phyloP scores from a whole-genome alignment of 2,888 invertebrate species.

The Gortyna flavago region DNA sequence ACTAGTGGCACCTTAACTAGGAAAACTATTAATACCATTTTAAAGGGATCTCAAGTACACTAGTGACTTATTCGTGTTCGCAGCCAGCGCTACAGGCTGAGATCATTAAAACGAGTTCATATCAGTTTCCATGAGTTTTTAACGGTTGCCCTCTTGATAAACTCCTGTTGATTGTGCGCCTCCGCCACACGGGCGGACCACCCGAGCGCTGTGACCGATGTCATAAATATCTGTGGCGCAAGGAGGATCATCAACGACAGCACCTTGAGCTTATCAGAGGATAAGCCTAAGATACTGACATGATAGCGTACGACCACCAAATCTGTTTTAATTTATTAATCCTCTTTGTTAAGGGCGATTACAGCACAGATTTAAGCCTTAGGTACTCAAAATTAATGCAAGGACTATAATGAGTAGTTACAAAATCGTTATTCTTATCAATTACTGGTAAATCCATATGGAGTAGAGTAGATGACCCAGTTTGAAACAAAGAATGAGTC shows the following conservation, averaged over 20 bases:
- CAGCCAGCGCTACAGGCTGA: conserved; percentile 67
- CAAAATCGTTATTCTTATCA: conserved; percentile 73
- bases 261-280: conserved; percentile 78
- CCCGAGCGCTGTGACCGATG: conserved; percentile 80
- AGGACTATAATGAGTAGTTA: conserved; percentile 57
- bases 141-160: conserved; percentile 82
- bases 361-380: conserved; percentile 55
- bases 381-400: conserved; percentile 53
- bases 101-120: conserved; percentile 69
- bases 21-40: not conserved
- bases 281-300: conserved; percentile 76
- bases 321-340: conserved; percentile 77
- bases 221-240: conserved; percentile 86
- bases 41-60: conserved; percentile 17
- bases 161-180: conserved; percentile 76
- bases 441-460: conserved; percentile 79
- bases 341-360: conserved; percentile 62
- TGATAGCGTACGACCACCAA: conserved; percentile 69
- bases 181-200: conserved; percentile 80
- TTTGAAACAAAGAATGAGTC: conserved; percentile 86
- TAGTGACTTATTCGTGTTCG: conserved; percentile 46
- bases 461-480: conserved; percentile 80
- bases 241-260: conserved; percentile 80
- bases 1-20: too few species aligned
- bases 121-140: conserved; percentile 80